Base-by-base conservation (phyloP, 2,113 vertebrate genomes). In the Datnioides undecimradiatus region DNA sequence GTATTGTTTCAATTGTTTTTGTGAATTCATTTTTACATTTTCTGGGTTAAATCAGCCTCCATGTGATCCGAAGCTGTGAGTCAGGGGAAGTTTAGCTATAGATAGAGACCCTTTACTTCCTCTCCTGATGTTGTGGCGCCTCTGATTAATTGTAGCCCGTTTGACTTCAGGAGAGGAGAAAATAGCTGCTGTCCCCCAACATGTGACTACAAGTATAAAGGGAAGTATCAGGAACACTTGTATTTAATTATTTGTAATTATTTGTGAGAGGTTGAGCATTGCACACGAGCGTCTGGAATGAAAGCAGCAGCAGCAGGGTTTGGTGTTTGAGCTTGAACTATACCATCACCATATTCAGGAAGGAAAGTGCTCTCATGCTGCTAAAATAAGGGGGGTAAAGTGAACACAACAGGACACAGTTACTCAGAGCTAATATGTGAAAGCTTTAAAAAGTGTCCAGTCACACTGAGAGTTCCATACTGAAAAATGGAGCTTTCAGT, bases 111-210 rank as follows among this genome's bases (percentile, higher is more conserved):
- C 8, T 34, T 16, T 45, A 19, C 27, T 55, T 54, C 46, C 21
- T 31, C 48, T 33, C 36, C 48, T 45, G 33, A 29, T 27, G 33
- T 6, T 51, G 45, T 21, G 16, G 11, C 16, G 25, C 51, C 36
- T 75, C 48, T 45, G 27, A 64, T 67, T 55, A 55, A 70, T 63
- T 70, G 36, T 45, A 16, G 46, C 29, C 66, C 62, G 23, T 60
- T 78, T 36, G 57, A 70, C 66, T 63, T 27, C 29, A 34, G 21
- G 36, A 54, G 34, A 78, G 27, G 21, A 63, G 34, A 52, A 78
- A 52, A 62, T 78, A 43, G 27, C 55, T 60, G 34, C 62, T 59
- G 33, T 51, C 34, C 48, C 43, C 25, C n/a, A 12, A 10, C 60
- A 57, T 33, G 41, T 16, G 21, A 17, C 29, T 33, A 13, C 49